These are phyloP conservation scores for Tenthredo distinguenda DNA, from an alignment of 2,888 invertebrate species.

Conservation along the genomic window DNA sequence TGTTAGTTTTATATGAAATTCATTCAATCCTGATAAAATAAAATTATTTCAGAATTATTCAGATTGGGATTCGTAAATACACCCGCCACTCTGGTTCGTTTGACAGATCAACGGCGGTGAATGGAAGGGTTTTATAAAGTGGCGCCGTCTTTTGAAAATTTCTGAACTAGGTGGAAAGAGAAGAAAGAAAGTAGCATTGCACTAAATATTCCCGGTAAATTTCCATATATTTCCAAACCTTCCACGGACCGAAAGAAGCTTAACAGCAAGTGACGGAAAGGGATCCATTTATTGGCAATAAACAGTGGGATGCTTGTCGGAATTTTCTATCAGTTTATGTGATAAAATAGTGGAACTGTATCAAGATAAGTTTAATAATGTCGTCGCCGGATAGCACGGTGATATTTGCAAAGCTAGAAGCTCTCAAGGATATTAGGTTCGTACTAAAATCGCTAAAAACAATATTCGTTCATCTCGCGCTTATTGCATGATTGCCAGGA, in stretches of 20 bases:
- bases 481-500: constrained; percentile 26
- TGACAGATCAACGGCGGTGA: background rate
- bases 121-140: background rate
- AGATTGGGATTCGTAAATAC: background rate
- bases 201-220: constrained; percentile 36
- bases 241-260: constrained; percentile 15
- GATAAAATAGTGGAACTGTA: constrained; percentile 29
- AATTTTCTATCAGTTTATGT: constrained; percentile 37
- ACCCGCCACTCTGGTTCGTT: background rate
- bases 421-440: constrained; percentile 95
- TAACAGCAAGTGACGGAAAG: background rate
- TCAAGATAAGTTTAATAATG: constrained; percentile 78
- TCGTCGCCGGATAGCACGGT: constrained; percentile 90
- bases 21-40: background rate
- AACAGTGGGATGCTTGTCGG: constrained; percentile 37
- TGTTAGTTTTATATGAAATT: background rate
- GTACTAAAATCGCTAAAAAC: constrained; percentile 53
- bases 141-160: constrained; percentile 42
- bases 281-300: constrained; percentile 49
- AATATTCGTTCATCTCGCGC: background rate
- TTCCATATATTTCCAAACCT: constrained; percentile 36
- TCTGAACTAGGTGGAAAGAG: constrained; percentile 38
- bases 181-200: constrained; percentile 28
- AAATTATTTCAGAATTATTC: background rate
- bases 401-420: constrained; percentile 95